Evolutionary conservation across 1,140 invertebrate genomes (phyloP).

Genomic region (Pseudomyrmex dendroicus): DNA sequence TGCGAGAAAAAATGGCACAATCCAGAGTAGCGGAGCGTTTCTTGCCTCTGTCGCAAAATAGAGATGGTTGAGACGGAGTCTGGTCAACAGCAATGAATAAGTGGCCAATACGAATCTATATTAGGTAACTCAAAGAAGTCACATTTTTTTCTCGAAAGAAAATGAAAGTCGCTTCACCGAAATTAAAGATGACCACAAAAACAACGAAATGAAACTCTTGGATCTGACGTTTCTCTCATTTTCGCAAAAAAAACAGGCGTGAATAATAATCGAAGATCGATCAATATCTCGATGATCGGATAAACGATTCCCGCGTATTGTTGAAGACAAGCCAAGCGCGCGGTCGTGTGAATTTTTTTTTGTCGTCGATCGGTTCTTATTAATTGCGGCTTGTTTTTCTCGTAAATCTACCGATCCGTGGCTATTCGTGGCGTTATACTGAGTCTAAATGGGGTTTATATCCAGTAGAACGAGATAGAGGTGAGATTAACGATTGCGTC

Average conservation of each 20-base stretch:
- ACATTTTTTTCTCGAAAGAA: not conserved
- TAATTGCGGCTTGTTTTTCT: conserved; percentile 51
- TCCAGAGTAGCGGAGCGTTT: not conserved
- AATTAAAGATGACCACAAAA: not conserved
- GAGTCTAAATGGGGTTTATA: conserved; percentile 56
- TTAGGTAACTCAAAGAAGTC: not conserved
- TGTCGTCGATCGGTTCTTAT: conserved; percentile 12
- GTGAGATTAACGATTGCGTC: conserved; percentile 50
- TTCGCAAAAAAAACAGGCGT: not conserved
- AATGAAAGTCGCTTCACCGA: not conserved
- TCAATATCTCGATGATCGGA: not conserved
- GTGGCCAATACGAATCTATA: not conserved
- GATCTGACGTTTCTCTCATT: not conserved
- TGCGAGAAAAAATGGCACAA: conserved; percentile 16
- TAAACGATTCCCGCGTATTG: not conserved
- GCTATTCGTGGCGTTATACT: conserved; percentile 35
- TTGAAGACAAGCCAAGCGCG: not conserved
- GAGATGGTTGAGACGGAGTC: not conserved
- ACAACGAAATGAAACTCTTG: not conserved
- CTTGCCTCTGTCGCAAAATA: not conserved
- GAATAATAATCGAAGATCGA: conserved; percentile 15
- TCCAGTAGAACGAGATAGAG: conserved; percentile 50
- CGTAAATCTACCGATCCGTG: conserved; percentile 49
- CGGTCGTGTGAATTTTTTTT: conserved; percentile 31
- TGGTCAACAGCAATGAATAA: not conserved